phyloP scores from a whole-genome alignment of 1,140 invertebrate species.

The Chironomus striatipennis region DNA sequence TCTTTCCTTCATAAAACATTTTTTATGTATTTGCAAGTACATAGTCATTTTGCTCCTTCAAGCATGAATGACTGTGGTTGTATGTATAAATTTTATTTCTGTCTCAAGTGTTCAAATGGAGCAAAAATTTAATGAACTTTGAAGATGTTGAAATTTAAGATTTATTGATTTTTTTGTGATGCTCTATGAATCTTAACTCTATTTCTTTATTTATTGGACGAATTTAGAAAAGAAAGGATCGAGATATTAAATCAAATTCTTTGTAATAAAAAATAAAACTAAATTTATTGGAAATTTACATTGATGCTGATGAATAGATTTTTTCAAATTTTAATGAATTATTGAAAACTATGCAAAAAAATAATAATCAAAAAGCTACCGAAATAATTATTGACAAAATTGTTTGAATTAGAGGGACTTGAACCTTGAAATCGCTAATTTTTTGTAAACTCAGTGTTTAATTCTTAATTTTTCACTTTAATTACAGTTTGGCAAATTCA shows the following conservation, averaged over 20 bases:
- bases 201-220: not conserved
- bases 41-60: not conserved
- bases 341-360: no score
- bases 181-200: not conserved
- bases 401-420: no score
- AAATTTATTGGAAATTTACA: not conserved
- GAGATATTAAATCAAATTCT: not conserved
- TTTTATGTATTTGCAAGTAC: not conserved
- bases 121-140: not conserved
- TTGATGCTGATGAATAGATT: no score
- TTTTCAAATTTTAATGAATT: no score
- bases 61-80: not conserved
- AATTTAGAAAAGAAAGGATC: no score
- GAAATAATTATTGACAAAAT: no score
- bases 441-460: no score
- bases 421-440: no score
- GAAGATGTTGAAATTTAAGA: conserved; percentile 2
- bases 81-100: not conserved
- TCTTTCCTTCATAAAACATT: not conserved
- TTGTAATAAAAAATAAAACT: not conserved
- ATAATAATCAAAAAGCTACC: no score
- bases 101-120: not conserved
- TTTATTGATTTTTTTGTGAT: not conserved
- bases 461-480: no score
- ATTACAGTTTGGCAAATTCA: no score